Conservation (phyloP, 1,140 invertebrate genomes). For the Diachasma alloeum region DNA sequence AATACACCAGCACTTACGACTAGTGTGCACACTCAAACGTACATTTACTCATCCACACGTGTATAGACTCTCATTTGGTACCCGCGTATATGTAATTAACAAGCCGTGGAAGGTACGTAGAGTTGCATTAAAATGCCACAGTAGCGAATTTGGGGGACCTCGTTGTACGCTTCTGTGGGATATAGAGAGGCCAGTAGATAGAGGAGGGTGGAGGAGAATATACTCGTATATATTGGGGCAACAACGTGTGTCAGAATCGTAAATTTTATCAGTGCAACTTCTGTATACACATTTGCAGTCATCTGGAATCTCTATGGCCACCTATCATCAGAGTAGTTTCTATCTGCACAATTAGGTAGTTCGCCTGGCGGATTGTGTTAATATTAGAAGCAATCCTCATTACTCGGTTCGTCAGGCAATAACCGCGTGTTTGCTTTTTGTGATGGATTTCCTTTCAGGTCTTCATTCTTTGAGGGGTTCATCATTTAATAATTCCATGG, state of each 20-base stretch:
- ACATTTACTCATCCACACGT: constrained; percentile 4
- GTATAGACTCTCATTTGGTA: constrained; percentile 18
- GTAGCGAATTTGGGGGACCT: constrained; percentile 30
- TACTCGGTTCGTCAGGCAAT: no score
- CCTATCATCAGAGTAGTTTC: background rate
- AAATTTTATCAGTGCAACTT: constrained; percentile 12
- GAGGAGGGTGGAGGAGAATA: background rate
- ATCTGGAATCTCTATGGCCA: background rate
- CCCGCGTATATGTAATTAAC: constrained; percentile 24
- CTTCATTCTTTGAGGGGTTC: no score
- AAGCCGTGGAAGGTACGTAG: constrained; percentile 24
- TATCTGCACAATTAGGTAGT: background rate
- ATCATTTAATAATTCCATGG: no score
- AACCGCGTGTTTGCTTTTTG: background rate
- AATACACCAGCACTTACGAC: background rate
- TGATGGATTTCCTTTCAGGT: background rate
- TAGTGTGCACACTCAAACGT: background rate
- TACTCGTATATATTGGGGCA: background rate
- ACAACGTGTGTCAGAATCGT: constrained; percentile 9
- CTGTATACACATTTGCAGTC: background rate
- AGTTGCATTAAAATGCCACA: constrained; percentile 34
- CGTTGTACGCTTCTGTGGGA: constrained; percentile 14
- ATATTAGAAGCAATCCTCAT: no score
- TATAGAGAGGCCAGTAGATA: background rate
- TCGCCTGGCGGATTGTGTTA: no score